Evolutionary conservation across 2,797 vertebrate genomes (phyloP), one percentile per base, ranked within the genome.

Genomic region (Chelon labrosus): DNA sequence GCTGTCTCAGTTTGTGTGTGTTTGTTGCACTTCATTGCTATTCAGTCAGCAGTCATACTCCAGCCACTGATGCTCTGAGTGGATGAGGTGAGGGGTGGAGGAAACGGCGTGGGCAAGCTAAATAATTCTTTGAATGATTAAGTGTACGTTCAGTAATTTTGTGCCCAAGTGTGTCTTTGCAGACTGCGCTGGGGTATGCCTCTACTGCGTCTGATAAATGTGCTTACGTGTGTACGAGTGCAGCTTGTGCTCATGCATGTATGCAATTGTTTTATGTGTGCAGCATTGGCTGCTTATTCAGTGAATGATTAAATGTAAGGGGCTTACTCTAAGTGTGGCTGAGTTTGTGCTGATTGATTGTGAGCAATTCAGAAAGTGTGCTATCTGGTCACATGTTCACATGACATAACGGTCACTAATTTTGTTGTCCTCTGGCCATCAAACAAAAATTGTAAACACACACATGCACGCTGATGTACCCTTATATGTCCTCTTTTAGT

Each of bases 11-110:
- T 64, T 47, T 46, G 22, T 50, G 39, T 67, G 69, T 51, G 44
- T 38, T 77, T 57, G 53, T 71, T 61, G 65, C 57, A 81, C 66
- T 73, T 78, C 67, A 56, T 22, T 58, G 70, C 59, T 39, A 61
- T 77, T 65, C 73, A 72, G 53, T 83, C 70, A 59, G 54, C 73
- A 17, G 47, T 37, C 74, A 57, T 65, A 75, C 74, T 74, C 60
- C 70, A 37, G 44, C 60, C 20, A 53, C 68, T 75, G 58, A 68
- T 62, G 46, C 46, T 67, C 52, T 65, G 52, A 58, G 79, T 47
- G 57, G 52, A 63, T 56, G 53, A 65, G 31, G 51, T 55, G 53
- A 69, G 17, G 52, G 25, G 38, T 65, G 35, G 27, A 64, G 37
- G 25, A 65, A 74, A 56, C 55, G 46, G 25, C 41, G 60, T 54